Base-by-base conservation (phyloP, 1,140 invertebrate species). In the Laupala kohalensis region DNA sequence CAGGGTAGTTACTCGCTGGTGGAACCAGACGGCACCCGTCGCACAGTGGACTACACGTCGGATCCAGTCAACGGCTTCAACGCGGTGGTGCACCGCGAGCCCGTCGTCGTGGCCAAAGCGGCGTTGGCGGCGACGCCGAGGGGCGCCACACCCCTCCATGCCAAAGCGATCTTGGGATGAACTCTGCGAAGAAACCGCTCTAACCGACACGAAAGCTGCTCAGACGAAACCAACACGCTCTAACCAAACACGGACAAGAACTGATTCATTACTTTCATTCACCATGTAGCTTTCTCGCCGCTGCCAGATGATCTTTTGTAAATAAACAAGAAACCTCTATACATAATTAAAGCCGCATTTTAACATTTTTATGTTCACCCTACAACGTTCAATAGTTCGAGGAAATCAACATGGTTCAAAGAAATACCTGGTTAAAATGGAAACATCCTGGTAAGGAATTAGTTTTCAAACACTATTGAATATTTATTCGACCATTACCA, bases 1-100 rank as follows among this genome's bases (percentile, higher is more conserved):
- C 64, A 66, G 66, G 70, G 71, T n/a, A 37, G 53, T 30, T 68
- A 69, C 73, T 86, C 84, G 5, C 81, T 86, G 67, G 75, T 82
- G 64, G 73, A 70, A 26, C 67, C 53, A 63, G 66, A 68, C 70
- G 70, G 73, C 69, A 30, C 29, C 69, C 69, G 29, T n/a, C 69
- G 69, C 53, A 62, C 53, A 19, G 73, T 75, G 25, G 69, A 69
- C 27, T 75, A 75, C 70, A 75, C 74, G 12, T 73, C 75, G 5
- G 74, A 73, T 25, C 67, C 67, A 13, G 72, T 74, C 67, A 74
- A 72, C 28, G 75, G 75, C 62, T 76, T 75, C 72, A 75, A 75
- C 72, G 75, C 75, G 19, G 73, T 75, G 12, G 73, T 76, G 0
- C 72, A 73, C 66, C 29, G 30, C 24, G 71, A 70, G 29, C 66